Percentiles rank a stretch among this genome's conserved stretches.
These are phyloP conservation scores for Dromococcyx pavoninus DNA, from an alignment of 2,797 vertebrate species.

Conservation along the genomic window DNA sequence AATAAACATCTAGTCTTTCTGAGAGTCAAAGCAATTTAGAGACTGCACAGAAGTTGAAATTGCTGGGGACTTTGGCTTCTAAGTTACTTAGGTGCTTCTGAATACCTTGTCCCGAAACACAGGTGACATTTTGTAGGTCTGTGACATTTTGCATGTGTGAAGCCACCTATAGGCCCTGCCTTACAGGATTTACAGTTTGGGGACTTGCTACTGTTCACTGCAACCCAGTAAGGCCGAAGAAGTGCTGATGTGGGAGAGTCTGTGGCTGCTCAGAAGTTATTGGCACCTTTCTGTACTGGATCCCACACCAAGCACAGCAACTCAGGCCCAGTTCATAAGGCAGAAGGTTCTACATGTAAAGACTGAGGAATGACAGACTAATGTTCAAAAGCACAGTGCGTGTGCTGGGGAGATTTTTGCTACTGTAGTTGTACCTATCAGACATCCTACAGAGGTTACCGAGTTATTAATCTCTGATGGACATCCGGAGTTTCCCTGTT, in stretches of 20 bases:
- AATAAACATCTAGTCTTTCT: not conserved
- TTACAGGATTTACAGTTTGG: not conserved
- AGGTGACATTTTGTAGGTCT: not conserved
- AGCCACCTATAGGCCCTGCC: not conserved
- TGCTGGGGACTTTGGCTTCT: not conserved
- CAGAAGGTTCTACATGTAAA: not conserved
- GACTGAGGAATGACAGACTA: not conserved
- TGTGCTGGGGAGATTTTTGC: not conserved
- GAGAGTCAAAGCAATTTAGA: constrained; percentile 7
- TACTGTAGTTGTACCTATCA: not conserved
- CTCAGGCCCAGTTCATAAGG: not conserved
- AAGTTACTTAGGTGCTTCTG: not conserved
- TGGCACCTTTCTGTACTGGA: accelerated
- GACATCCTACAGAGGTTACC: not conserved
- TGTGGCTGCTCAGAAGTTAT: not conserved
- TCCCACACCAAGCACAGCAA: not conserved
- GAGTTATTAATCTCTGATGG: not conserved
- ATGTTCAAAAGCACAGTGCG: not conserved
- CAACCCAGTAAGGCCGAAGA: not conserved
- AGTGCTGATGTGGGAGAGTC: not conserved
- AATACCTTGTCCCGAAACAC: not conserved
- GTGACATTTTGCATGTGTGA: not conserved
- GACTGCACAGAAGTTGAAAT: not conserved
- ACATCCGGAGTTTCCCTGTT: not conserved
- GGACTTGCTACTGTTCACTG: not conserved